Evolutionary conservation across 2,113 vertebrate genomes (phyloP).

Genomic region (Campylomormyrus tamandua): DNA sequence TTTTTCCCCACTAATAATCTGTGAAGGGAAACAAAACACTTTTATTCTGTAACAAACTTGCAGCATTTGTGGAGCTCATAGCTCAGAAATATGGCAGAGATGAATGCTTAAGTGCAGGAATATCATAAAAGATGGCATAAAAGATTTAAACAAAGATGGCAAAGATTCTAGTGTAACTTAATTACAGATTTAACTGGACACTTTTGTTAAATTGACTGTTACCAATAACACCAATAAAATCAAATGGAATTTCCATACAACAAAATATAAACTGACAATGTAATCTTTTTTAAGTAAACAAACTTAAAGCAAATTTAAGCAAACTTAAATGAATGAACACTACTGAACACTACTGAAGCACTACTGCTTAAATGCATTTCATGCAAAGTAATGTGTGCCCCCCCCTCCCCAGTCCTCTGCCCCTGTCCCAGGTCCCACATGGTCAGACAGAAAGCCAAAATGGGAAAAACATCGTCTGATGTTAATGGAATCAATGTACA

Average conservation of each 20-base stretch:
- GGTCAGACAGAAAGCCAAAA: not conserved
- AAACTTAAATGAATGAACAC: not conserved
- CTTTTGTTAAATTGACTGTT: not conserved
- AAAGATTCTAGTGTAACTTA: not conserved
- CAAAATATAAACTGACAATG: not conserved
- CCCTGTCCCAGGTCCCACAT: not conserved
- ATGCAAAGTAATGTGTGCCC: not conserved
- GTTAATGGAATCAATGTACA: not conserved
- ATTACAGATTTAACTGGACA: not conserved
- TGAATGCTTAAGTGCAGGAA: not conserved
- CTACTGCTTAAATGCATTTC: not conserved
- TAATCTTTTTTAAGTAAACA: not conserved
- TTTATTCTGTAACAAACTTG: not conserved
- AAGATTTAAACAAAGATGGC: not conserved
- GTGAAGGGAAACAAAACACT: not conserved
- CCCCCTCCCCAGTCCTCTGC: not conserved
- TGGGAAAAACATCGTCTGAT: not conserved
- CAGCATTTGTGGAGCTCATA: not conserved
- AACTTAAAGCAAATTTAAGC: not conserved
- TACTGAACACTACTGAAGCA: too few relatives aligned
- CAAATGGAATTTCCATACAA: not conserved
- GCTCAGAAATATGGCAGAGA: not conserved
- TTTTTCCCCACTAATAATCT: not conserved
- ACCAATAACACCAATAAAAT: not conserved
- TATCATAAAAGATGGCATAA: not conserved